These are phyloP conservation scores for Thymelicus acteon DNA, from an alignment of 2,888 invertebrate species.

Conservation along the genomic window DNA sequence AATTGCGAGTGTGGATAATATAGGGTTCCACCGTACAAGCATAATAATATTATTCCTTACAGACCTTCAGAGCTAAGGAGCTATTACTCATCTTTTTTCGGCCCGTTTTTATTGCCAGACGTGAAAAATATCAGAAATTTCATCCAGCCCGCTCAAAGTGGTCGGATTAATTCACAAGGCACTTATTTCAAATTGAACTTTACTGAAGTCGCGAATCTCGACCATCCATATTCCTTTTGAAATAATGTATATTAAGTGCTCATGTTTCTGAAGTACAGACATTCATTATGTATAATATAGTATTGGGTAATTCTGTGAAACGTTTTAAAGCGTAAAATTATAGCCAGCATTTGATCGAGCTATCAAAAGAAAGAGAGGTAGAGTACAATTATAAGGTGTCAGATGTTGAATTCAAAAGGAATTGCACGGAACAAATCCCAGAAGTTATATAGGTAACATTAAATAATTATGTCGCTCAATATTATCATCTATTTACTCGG, in stretches of 20 bases:
- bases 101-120: conserved; percentile 82
- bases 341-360: no score
- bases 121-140: conserved; percentile 85
- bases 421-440: no score
- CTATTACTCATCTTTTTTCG: conserved; percentile 82
- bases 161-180: conserved; percentile 83
- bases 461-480: no score
- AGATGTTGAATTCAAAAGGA: no score
- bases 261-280: conserved; percentile 29
- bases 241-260: conserved; percentile 61
- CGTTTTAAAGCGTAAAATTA: no score
- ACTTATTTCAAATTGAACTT: conserved; percentile 85
- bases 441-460: no score
- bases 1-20: conserved; percentile 52
- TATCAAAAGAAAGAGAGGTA: no score
- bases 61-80: conserved; percentile 71
- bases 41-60: conserved; percentile 81
- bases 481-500: no score
- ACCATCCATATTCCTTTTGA: conserved; percentile 70
- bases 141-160: conserved; percentile 79
- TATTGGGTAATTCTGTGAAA: no score
- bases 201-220: conserved; percentile 64
- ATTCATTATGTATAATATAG: neutral
- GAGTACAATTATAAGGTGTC: no score
- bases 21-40: conserved; percentile 71